phyloP scores from a whole-genome alignment of 2,888 invertebrate species.

The Parelbella ahira region DNA sequence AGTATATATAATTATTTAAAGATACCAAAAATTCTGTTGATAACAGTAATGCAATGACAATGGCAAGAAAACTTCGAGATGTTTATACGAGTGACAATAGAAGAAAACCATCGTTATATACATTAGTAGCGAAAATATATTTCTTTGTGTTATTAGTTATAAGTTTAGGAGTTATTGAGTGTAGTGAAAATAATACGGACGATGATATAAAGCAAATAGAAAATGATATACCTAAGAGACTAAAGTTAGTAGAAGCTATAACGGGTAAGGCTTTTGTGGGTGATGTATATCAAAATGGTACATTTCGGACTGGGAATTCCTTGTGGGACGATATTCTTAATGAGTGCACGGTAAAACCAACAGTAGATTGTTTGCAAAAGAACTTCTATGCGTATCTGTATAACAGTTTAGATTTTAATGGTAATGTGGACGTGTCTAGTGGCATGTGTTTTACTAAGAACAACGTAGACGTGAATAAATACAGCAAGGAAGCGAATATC shows the following conservation, averaged over 20 bases:
- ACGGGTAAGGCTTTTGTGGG: slow-evolving; percentile 57
- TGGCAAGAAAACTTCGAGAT: slow-evolving; percentile 41
- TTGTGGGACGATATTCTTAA: slow-evolving; percentile 87
- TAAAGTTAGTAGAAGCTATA: slow-evolving; percentile 56
- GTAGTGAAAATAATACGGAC: slow-evolving; percentile 43
- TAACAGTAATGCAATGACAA: slow-evolving; percentile 54
- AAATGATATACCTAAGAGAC: slow-evolving; percentile 49
- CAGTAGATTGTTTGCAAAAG: slow-evolving; percentile 87
- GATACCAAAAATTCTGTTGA: slow-evolving; percentile 30
- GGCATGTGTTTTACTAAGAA: slow-evolving; percentile 84
- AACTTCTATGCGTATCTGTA: slow-evolving; percentile 88
- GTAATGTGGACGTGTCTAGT: slow-evolving; percentile 84
- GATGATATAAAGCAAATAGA: slow-evolving; percentile 37
- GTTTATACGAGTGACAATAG: slow-evolving; percentile 27
- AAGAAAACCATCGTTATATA: slow-evolving; percentile 28
- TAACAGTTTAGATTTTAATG: slow-evolving; percentile 81
- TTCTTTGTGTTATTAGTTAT: slow-evolving; percentile 49
- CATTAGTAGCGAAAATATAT: slow-evolving; percentile 35
- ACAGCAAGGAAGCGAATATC: slow-evolving; percentile 75
- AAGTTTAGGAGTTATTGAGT: slow-evolving; percentile 41
- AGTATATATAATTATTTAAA: slow-evolving; percentile 35
- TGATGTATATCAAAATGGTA: slow-evolving; percentile 67
- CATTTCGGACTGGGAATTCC: slow-evolving; percentile 81
- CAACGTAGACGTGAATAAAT: slow-evolving; percentile 80
- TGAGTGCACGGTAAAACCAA: slow-evolving; percentile 84